phyloP scores from a whole-genome alignment of 2,113 vertebrate species.

The Oreochromis tanganicae region DNA sequence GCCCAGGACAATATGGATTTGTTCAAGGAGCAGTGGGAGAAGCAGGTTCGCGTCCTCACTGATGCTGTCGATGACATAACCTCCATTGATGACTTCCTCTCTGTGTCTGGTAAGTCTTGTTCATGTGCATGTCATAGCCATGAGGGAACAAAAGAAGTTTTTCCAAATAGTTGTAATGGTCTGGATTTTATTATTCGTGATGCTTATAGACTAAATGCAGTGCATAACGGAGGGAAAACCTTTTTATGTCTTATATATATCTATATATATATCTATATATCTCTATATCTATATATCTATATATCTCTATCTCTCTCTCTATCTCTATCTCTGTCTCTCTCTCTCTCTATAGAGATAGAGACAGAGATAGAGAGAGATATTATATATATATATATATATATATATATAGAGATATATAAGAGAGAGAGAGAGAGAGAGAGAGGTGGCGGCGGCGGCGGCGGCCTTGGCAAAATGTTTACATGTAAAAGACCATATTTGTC shows the following conservation, averaged over 20 bases:
- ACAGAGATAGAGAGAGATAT: no score
- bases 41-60: slow-evolving; percentile 92
- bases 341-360: no score
- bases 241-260: background rate
- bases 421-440: no score
- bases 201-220: background rate
- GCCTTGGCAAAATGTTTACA: background rate
- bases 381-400: no score
- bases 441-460: no score
- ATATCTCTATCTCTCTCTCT: no score
- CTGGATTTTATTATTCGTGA: background rate
- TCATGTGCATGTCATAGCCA: background rate
- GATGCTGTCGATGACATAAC: slow-evolving; percentile 99
- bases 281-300: no score
- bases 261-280: no score
- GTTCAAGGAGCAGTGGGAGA: slow-evolving; percentile 98
- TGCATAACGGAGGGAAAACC: background rate
- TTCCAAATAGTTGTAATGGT: background rate
- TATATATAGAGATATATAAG: no score
- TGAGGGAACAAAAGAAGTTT: background rate
- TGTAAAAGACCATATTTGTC: background rate
- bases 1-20: slow-evolving; percentile 98
- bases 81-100: slow-evolving; percentile 97
- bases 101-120: slow-evolving; percentile 85
- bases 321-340: no score